Evolutionary conservation across 2,797 vertebrate species (phyloP), one percentile per base, ranked within the genome.

Genomic region (Lacerta viridis): DNA sequence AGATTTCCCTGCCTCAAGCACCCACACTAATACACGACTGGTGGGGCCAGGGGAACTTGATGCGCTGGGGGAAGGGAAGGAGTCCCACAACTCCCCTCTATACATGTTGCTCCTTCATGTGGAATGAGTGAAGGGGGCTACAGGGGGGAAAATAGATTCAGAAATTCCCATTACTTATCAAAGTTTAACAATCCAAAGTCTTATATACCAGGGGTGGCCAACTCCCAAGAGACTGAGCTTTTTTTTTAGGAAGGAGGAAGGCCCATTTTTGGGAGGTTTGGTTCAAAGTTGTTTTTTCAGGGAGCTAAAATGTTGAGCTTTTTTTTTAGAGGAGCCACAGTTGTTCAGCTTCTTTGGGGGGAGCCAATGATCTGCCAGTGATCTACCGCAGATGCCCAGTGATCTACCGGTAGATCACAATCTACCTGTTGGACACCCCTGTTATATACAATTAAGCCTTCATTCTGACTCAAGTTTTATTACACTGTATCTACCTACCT

Each of bases 401-500:
- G 33, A 33, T 33, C 33, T 33, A 33, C 33, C 2, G 33, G 33
- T 33, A 33, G 33, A 33, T 33, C 33, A 33, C 33, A 2, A 33
- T 33, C 33, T 33, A 33, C 33, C 33, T 33, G 33, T 33, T 33
- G 33, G 33, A 33, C 33, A 33, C 2, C 1, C 33, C 33, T 33
- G 33, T 36, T 39, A 36, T 9, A 74, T 74, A 74, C 72, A 39
- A 18, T 74, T 36, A 39, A 36, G 33, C 23, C 33, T 74, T 33
- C 71, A 39, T 23, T 61, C 18, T 20, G 33, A 89, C 89, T 93
- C 93, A 90, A 92, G 11, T 82, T 77, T 11, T 76, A 18, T 91
- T 90, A 92, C 93, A 76, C 92, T 87, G 36, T 69, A 85, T 39
- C 75, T 92, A 93, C 96, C 93, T 95, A 99, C 99, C 98, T 99